These are phyloP conservation scores for Dinomys branickii DNA, from an alignment of 2,113 vertebrate genomes.

Conservation along the genomic window DNA sequence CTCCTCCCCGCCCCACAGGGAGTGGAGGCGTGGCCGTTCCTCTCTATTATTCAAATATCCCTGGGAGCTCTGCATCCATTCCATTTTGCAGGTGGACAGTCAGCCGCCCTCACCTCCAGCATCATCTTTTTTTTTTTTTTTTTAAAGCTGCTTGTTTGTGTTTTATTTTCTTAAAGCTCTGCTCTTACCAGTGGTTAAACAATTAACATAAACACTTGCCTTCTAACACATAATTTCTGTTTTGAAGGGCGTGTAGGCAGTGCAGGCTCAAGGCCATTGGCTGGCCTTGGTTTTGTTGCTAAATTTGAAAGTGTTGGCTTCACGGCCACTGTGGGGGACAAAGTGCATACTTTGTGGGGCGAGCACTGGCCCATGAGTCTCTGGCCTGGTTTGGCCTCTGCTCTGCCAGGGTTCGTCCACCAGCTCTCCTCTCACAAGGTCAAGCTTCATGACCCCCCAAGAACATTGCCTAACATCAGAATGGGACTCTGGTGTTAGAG, in stretches of 20 bases:
- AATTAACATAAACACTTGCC: not conserved
- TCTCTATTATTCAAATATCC: conserved; percentile 97
- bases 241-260: conserved; percentile 65
- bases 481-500: not conserved
- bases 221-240: conserved; percentile 33
- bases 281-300: not conserved
- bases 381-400: not conserved
- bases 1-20: conserved; percentile 81
- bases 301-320: not conserved
- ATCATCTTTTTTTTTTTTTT: conserved; percentile 58
- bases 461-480: not conserved
- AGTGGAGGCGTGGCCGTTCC: conserved; percentile 79
- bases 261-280: not conserved
- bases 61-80: conserved; percentile 81
- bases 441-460: not conserved
- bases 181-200: conserved; percentile 13
- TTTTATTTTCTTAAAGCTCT: conserved; percentile 73
- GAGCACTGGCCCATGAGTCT: not conserved
- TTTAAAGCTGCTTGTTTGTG: conserved; percentile 68
- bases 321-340: not conserved
- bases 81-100: conserved; percentile 79
- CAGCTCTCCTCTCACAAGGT: not conserved
- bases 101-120: conserved; percentile 66
- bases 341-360: not conserved
- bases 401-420: not conserved